These are phyloP conservation scores for Ornithorhynchus anatinus DNA, from an alignment of 2,113 vertebrate species.

Conservation along the genomic window DNA sequence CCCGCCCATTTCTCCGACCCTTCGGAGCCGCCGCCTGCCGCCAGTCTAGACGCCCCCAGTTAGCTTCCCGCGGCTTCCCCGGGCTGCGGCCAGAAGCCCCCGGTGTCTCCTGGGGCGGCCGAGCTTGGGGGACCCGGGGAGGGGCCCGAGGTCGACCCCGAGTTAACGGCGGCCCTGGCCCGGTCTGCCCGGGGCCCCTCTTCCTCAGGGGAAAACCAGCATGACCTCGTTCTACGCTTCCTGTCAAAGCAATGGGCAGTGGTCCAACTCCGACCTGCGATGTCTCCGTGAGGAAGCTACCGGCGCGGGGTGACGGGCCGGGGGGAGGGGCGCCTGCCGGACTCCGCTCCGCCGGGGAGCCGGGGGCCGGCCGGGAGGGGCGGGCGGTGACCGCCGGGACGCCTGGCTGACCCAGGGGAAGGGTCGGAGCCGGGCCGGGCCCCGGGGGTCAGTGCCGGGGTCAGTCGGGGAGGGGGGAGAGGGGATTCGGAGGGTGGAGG, in stretches of 20 bases:
- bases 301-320: neutral
- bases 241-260: slow-evolving; percentile 73
- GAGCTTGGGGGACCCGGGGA: no score
- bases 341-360: no score
- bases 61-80: no score
- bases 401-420: neutral
- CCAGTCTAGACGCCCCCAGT: no score
- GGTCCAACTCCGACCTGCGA: slow-evolving; percentile 62
- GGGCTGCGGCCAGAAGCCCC: no score
- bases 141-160: no score
- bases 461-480: neutral
- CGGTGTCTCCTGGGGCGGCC: no score
- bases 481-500: neutral
- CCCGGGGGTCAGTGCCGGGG: neutral
- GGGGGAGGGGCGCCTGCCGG: neutral
- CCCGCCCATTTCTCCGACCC: no score
- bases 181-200: no score
- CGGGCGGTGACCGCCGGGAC: neutral
- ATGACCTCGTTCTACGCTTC: slow-evolving; percentile 53
- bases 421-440: neutral
- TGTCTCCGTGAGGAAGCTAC: slow-evolving; percentile 68
- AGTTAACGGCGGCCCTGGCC: neutral
- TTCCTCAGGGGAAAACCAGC: slow-evolving; percentile 59
- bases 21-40: no score
- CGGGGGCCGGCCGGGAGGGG: no score